Evolutionary conservation across 2,888 invertebrate species (phyloP), one percentile per base, ranked within the genome.

Genomic region (Andrena chrysosceles): DNA sequence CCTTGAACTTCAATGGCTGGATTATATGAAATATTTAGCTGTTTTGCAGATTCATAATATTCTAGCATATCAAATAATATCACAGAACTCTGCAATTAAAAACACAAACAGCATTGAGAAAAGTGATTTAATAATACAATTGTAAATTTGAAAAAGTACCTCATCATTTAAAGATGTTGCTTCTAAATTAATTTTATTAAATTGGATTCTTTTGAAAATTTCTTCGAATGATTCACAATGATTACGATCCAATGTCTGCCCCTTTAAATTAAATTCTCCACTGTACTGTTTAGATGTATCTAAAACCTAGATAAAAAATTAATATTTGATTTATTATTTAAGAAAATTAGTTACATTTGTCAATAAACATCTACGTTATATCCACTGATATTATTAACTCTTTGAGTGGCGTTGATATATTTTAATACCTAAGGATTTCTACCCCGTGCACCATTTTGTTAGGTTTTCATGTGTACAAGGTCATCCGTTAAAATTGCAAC

Each of bases 11-110:
- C 97, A 93, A 98, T 97, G 88, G 95, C 95, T 78, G 96, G 95
- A 93, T 98, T 98, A 69, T 96, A 96, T 48, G 97, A 96, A 85
- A 98, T 96, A 92, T 97, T 96, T 82, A 98, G 94, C 86, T 96
- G 95, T 84, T 94, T 94, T 0, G 95, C 95, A 62, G 98, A 97
- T 93, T 98, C 98, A 94, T 98, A 98, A 93, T 97, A 98, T 93
- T 98, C 98, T 84, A 98, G 95, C 97, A 98, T 98, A 93, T 98
- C 98, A 93, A 98, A 98, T 72, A 98, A 93, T 60, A 97, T 97
- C 89, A 97, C 97, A 59, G 96, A 95, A 85, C 92, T 92, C 92
- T 93, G 86, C 26, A 89, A 89, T 13, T 31, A 69, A 81, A 54
- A 73, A 83, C 8, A 52, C 76, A 71, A 23, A 23, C 16, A 52